A percentile compares a stretch with the other conserved stretches of the same genome.
Evolutionary conservation across 2,888 invertebrate genomes (phyloP).

Genomic region (Drosophila quinaria): DNA sequence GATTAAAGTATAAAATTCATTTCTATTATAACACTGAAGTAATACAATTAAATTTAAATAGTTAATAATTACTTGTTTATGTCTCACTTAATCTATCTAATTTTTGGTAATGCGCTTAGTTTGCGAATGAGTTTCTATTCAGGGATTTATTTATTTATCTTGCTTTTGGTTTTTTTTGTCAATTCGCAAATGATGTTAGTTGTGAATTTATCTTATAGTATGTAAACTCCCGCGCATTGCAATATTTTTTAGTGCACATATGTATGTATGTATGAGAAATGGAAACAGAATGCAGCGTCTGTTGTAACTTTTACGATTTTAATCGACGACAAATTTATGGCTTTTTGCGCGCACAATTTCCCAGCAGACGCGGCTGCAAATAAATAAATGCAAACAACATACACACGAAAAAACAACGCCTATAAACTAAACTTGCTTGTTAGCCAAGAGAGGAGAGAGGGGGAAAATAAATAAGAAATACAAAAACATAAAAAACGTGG

Average conservation of each 20-base stretch:
- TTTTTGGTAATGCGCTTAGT: too few relatives aligned
- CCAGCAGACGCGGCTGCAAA: constrained; percentile 59
- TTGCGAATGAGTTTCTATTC: neutral
- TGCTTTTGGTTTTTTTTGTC: neutral
- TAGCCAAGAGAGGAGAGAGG: neutral
- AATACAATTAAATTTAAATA: neutral
- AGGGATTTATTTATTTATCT: constrained; percentile 6
- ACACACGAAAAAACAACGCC: constrained; percentile 38
- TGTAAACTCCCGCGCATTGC: neutral
- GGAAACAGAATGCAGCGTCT: constrained; percentile 44
- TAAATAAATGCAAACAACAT: constrained; percentile 70
- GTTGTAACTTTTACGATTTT: constrained; percentile 75
- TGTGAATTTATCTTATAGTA: neutral
- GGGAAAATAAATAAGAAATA: neutral
- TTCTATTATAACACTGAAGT: too few relatives aligned
- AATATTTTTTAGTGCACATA: constrained; percentile 1
- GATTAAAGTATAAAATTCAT: too few relatives aligned
- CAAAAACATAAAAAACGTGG: constrained; percentile 15
- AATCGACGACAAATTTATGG: constrained; percentile 81
- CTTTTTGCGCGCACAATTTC: constrained; percentile 70
- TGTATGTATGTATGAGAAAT: constrained; percentile 25
- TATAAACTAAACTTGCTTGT: constrained; percentile 65
- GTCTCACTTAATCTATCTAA: neutral
- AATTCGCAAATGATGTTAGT: constrained; percentile 6
- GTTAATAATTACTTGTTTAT: neutral